Percentiles rank a stretch among this genome's conserved stretches.
These are phyloP conservation scores for Nomada goodeniana DNA, from an alignment of 2,888 invertebrate genomes.

Conservation along the genomic window DNA sequence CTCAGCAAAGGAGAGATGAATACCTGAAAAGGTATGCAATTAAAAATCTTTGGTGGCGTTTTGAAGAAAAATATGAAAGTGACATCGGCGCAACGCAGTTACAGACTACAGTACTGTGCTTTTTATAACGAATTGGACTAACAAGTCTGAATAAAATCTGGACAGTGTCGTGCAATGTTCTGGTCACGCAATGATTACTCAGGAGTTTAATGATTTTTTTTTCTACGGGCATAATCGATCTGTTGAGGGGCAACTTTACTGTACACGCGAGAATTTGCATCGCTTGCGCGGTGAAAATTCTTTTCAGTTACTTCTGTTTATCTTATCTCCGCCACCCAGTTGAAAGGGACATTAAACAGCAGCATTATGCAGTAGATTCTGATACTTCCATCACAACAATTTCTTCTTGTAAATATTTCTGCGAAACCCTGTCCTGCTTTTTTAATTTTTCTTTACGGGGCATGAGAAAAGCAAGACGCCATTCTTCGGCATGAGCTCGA, in stretches of 20 bases:
- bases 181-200: conserved; percentile 49
- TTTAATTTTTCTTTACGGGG: too few relatives aligned
- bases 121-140: neutral
- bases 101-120: neutral
- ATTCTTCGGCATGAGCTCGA: neutral
- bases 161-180: neutral
- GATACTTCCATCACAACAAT: neutral
- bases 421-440: too few relatives aligned
- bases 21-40: neutral
- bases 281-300: neutral
- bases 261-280: neutral
- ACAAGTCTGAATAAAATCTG: conserved; percentile 1
- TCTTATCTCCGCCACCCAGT: neutral
- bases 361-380: neutral
- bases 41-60: neutral
- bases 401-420: neutral
- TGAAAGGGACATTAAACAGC: neutral
- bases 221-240: conserved; percentile 25
- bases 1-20: neutral
- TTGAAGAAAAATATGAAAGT: neutral
- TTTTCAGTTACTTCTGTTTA: neutral
- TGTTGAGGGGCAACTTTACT: neutral
- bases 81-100: neutral
- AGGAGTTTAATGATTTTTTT: conserved; percentile 45
- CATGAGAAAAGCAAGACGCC: too few relatives aligned